Base-by-base conservation (phyloP, 2,113 vertebrate genomes). In the Cololabis saira region DNA sequence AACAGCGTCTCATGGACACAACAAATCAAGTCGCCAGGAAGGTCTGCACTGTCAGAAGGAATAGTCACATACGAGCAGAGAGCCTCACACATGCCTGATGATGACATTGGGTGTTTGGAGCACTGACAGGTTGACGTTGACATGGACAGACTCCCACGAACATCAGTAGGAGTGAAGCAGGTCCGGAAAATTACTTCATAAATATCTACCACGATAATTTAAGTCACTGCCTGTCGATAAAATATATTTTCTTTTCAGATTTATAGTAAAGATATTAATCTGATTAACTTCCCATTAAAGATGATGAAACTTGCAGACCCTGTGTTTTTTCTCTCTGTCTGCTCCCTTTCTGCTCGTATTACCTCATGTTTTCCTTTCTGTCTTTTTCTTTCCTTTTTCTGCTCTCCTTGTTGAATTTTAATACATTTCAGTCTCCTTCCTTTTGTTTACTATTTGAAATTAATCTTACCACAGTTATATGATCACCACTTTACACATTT, bases 331-430 rank as follows among this genome's bases (percentile, higher is more conserved):
- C 7, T 10, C 15, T 15, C 12, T 4, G 1, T 41, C 17, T 21
- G 19, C 41, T 58, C 33, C 10, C 56, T 19, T 64, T 45, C 27
- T 53, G 3, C 37, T n/a, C 7, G 19, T 52, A 11, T 27, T 14
- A 43, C 33, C 51, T 52, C 19, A 27, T 59, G 11, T 27, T 67
- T 58, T 67, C 40, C 22, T 58, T 67, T 27, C 21, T 52, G 16
- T 15, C 8, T 61, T n/a, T 43, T 57, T 40, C 37, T 7, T 37
- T 15, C 5, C 61, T 14, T 27, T 43, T 57, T 40, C 33, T 63
- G 12, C 24, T 45, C 24, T 69, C 17, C 16, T n/a, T 1, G 1
- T 15, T 6, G 16, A 12, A 15, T 53, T 42, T 52, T 5, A 44
- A 24, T 15, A 1, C 15, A 3, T 27, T 30, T 24, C 37, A 5